These are phyloP conservation scores for Acleris cristana DNA, from an alignment of 2,888 invertebrate genomes.

Conservation along the genomic window DNA sequence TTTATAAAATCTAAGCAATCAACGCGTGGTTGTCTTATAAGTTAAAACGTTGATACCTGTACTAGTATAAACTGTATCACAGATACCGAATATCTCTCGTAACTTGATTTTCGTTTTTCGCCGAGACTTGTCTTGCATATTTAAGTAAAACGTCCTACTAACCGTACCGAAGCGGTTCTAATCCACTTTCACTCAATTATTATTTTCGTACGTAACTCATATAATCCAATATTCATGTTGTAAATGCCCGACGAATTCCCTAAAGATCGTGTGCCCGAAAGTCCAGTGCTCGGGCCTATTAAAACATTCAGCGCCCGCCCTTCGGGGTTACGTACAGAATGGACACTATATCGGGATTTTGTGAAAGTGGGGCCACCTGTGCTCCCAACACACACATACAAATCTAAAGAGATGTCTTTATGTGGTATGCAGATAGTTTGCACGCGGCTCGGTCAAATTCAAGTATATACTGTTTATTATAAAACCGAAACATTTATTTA, in stretches of 20 bases:
- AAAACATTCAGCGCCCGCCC: neutral
- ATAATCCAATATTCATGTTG: conserved; percentile 19
- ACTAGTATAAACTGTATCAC: too few relatives aligned
- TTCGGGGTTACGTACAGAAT: neutral
- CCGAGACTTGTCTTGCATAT: conserved; percentile 7
- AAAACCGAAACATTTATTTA: too few relatives aligned
- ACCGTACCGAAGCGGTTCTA: conserved; percentile 7
- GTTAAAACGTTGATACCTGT: too few relatives aligned
- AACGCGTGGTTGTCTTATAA: too few relatives aligned
- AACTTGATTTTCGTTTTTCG: neutral
- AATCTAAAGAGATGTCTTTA: too few relatives aligned
- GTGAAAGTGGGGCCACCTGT: too few relatives aligned
- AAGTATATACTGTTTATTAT: too few relatives aligned
- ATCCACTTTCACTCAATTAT: conserved; percentile 9
- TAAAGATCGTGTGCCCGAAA: conserved; percentile 11
- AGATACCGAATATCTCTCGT: neutral
- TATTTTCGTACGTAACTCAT: conserved; percentile 13
- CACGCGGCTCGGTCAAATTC: too few relatives aligned
- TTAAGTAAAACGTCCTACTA: conserved; percentile 12
- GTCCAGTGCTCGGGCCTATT: neutral
- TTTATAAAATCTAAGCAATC: too few relatives aligned
- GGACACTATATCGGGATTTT: neutral
- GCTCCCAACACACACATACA: too few relatives aligned
- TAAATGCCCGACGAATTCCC: conserved; percentile 8
- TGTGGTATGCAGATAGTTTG: too few relatives aligned